Percentiles rank a stretch among this genome's conserved stretches.
phyloP scores from a whole-genome alignment of 2,797 vertebrate genomes.

The Trichosurus vulpecula region DNA sequence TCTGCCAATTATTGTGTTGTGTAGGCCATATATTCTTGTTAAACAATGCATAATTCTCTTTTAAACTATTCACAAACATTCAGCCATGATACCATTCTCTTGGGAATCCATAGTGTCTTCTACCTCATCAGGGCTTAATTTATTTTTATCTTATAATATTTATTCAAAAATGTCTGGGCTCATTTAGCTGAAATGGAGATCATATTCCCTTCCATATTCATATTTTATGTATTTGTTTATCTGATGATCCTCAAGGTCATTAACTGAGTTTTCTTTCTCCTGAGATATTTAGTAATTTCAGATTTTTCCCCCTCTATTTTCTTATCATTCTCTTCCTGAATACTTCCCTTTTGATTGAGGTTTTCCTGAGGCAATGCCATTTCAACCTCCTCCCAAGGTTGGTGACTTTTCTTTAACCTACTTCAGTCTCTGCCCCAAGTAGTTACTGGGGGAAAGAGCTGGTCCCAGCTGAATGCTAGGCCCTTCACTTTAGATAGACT shows the following conservation, averaged over 20 bases:
- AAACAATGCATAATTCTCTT: not conserved
- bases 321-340: not conserved
- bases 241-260: not conserved
- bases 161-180: not conserved
- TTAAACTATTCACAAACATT: not conserved
- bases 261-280: not conserved
- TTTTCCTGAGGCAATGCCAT: not conserved
- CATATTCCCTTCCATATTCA: not conserved
- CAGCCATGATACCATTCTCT: not conserved
- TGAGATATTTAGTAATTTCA: not conserved
- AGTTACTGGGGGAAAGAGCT: not conserved
- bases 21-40: too few relatives aligned
- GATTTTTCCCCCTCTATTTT: not conserved
- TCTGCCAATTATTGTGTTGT: too few relatives aligned
- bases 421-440: not conserved
- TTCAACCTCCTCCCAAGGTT: fast-evolving
- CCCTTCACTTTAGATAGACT: not conserved
- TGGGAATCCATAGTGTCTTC: not conserved
- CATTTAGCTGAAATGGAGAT: not conserved
- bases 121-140: not conserved
- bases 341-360: too few relatives aligned
- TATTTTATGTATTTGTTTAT: not conserved
- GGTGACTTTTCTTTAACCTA: not conserved
- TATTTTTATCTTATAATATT: not conserved
- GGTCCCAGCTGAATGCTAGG: not conserved